Conservation (phyloP, 1,140 invertebrate species). For the Tachypleus tridentatus region DNA sequence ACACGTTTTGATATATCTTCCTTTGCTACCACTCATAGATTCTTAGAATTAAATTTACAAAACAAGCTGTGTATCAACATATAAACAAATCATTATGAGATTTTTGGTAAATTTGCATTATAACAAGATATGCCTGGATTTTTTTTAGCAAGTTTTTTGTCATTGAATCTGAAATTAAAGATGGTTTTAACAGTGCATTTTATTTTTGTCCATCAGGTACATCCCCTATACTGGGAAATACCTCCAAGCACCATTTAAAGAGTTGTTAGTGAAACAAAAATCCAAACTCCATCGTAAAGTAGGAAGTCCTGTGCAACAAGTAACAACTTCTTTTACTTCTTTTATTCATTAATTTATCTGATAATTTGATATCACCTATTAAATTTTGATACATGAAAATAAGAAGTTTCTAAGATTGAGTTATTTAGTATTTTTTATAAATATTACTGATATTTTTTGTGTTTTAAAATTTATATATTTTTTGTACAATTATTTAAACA, state of each 20-base stretch:
- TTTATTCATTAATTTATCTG: background rate
- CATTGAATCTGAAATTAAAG: background rate
- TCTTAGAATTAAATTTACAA: background rate
- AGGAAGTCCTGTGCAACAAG: slow-evolving; percentile 26
- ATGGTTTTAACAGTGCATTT: background rate
- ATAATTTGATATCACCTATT: background rate
- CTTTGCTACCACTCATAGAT: no score
- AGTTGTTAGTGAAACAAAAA: slow-evolving; percentile 80
- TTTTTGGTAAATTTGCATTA: no score
- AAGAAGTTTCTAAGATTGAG: background rate
- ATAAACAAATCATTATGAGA: background rate
- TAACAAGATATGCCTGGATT: no score
- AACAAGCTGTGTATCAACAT: background rate
- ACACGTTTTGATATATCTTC: no score
- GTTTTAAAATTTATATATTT: background rate
- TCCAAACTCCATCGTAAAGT: slow-evolving; percentile 60
- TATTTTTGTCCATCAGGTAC: slow-evolving; percentile 17
- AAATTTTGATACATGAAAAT: background rate
- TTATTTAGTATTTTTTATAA: background rate
- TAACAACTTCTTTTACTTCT: slow-evolving; percentile 6
- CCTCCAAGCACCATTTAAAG: slow-evolving; percentile 71
- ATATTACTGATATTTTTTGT: background rate
- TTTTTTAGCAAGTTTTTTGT: no score
- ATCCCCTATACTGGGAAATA: slow-evolving; percentile 69
- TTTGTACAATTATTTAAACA: background rate